Conservation (phyloP, 2,113 vertebrate genomes). For the Xerus inauris region DNA sequence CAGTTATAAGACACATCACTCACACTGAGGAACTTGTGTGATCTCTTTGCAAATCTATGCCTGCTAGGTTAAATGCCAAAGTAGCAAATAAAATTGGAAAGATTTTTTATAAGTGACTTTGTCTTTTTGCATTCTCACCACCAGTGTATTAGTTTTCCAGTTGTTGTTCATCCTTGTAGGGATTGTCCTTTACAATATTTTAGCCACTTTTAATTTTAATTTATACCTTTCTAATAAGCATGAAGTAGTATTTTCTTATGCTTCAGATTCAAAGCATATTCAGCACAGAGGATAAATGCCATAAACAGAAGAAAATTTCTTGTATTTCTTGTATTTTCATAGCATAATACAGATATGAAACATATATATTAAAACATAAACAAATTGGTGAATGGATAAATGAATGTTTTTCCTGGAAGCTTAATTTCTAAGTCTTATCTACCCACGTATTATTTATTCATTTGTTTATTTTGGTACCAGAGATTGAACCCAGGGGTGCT, state of each 20-base stretch:
- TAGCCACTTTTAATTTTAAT: conserved; percentile 12
- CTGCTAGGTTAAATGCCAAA: not conserved
- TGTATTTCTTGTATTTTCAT: too few relatives aligned
- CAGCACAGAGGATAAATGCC: too few relatives aligned
- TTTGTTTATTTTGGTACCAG: too few relatives aligned
- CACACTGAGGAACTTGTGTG: not conserved
- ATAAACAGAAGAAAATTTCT: too few relatives aligned
- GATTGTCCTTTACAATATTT: not conserved
- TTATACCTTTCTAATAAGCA: not conserved
- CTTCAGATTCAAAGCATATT: not conserved
- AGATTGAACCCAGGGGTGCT: too few relatives aligned
- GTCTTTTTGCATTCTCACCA: not conserved
- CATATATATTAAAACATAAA: not conserved
- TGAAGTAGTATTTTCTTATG: not conserved
- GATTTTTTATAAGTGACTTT: not conserved
- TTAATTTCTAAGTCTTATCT: not conserved
- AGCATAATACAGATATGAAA: too few relatives aligned
- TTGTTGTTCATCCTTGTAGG: not conserved
- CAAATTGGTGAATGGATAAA: not conserved
- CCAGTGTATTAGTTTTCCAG: not conserved
- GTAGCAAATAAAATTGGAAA: not conserved
- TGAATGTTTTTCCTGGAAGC: not conserved
- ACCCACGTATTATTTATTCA: not conserved
- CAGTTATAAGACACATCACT: not conserved
- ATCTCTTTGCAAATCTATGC: not conserved